phyloP scores from a whole-genome alignment of 2,888 invertebrate genomes.

The Limnephilus rhombicus region DNA sequence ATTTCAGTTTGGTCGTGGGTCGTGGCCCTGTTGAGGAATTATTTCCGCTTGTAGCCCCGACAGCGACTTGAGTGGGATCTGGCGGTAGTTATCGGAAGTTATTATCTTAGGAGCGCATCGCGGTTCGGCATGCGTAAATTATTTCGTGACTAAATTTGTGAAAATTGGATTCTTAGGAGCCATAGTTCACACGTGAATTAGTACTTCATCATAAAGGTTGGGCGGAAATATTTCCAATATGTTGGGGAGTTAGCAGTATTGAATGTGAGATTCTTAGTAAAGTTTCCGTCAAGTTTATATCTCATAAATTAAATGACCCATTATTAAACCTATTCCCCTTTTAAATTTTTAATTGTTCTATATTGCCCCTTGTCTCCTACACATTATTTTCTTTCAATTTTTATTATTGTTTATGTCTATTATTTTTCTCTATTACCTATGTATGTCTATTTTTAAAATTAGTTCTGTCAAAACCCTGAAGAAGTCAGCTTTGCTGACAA shows the following conservation, averaged over 20 bases:
- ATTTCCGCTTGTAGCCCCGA: slow-evolving; percentile 56
- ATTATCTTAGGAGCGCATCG: slow-evolving; percentile 51
- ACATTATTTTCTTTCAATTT: no score
- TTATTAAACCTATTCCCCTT: no score
- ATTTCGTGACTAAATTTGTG: slow-evolving; percentile 45
- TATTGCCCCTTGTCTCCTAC: no score
- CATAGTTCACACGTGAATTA: slow-evolving; percentile 38
- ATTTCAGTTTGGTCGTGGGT: slow-evolving; percentile 54
- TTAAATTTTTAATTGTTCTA: no score
- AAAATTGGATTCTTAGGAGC: slow-evolving; percentile 34
- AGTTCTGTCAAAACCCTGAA: no score
- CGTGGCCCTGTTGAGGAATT: slow-evolving; percentile 58
- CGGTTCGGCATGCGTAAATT: slow-evolving; percentile 50
- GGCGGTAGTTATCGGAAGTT: slow-evolving; percentile 51
- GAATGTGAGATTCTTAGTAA: background rate
- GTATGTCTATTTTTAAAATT: no score
- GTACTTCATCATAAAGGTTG: slow-evolving; percentile 23
- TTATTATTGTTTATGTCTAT: no score
- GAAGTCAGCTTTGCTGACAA: no score
- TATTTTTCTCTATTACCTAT: no score
- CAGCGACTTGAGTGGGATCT: slow-evolving; percentile 42
- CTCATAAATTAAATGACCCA: no score
- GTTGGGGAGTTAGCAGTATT: background rate
- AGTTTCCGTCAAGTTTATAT: background rate
- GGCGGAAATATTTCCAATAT: slow-evolving; percentile 12